Base-by-base conservation (phyloP, 92 coral and sea anemone species). In the Palythoa heliodiscus region DNA sequence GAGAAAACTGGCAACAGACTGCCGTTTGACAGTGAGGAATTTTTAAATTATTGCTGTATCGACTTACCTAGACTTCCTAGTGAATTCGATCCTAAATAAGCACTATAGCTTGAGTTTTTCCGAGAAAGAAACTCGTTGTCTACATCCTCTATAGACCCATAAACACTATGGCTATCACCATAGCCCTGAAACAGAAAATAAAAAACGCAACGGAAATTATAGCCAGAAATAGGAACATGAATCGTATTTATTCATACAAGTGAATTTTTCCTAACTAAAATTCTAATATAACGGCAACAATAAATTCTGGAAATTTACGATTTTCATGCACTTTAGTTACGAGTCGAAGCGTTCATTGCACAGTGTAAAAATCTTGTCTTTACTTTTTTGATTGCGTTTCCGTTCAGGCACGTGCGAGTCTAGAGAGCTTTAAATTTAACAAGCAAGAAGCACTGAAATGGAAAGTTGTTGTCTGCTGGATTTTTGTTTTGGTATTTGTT, bases 81-180 rank as follows among this genome's bases (percentile, higher is more conserved):
- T 75, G 97, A 80, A 86, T 92, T 94, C 25, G 98, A 94, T 60
- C 93, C 83, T 69, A 94, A 91, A 78, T 94, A 94, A 38, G 93
- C 88, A 89, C 85, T 92, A 79, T 87, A 93, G 70, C 95, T 92
- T 24, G 98, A 84, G 77, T 93, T 92, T 88, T 94, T 96, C 52
- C 99, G 88, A 35, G 99, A 87, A 80, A 96, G 87, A 78, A 95
- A 92, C 71, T 96, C 97, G 91, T 91, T 84, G 43, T 95, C 95
- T 15, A 93, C 97, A 78, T 96, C 99, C 19, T 96, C 99, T 58
- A 96, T 91, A 17, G 98, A 88, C 53, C 93, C 91, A 87, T 94
- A 93, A 57, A 92, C 91, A 37, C 94, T 90, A 70, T 95, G 99
- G 55, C 88, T 86, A 66, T 96, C 99, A n/a, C 84, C 84, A 68